Percentiles rank a stretch among this genome's conserved stretches.
Conservation (phyloP, 2,888 invertebrate species). For the Zygogramma bicolorata region DNA sequence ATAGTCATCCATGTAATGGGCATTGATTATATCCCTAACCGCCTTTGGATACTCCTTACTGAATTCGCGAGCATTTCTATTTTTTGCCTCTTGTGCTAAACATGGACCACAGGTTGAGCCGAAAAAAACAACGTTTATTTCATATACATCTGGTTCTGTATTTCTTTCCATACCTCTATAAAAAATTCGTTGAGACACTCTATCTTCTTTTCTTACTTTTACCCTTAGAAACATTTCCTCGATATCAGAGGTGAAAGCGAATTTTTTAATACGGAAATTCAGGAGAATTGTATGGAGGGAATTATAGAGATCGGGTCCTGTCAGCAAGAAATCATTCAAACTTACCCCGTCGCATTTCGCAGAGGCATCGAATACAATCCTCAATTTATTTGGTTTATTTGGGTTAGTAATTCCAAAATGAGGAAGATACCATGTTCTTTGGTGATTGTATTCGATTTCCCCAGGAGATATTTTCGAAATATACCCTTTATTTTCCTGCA, state of each 20-base stretch:
- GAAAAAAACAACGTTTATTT: conserved; percentile 16
- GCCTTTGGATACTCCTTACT: neutral
- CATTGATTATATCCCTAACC: neutral
- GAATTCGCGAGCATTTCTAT: conserved; percentile 6
- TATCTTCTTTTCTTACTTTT: conserved; percentile 5
- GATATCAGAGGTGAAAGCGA: conserved; percentile 16
- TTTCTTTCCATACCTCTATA: neutral
- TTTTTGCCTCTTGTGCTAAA: conserved; percentile 17
- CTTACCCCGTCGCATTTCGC: neutral
- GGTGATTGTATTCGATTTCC: neutral
- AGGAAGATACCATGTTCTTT: neutral
- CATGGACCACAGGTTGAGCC: conserved; percentile 9
- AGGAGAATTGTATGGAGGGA: conserved; percentile 6
- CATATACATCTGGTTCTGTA: neutral
- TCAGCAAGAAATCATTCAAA: neutral
- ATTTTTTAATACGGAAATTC: conserved; percentile 19
- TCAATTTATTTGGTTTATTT: conserved; percentile 1
- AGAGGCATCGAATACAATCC: neutral
- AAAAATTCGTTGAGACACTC: neutral
- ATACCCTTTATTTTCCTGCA: neutral
- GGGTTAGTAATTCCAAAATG: too few species aligned
- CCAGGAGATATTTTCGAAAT: neutral
- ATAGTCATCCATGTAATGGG: conserved; percentile 17
- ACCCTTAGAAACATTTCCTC: conserved; percentile 17
- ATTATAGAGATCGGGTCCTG: conserved; percentile 25